Evolutionary conservation across 1,140 invertebrate species (phyloP).

Genomic region (Euwallacea fornicatus): DNA sequence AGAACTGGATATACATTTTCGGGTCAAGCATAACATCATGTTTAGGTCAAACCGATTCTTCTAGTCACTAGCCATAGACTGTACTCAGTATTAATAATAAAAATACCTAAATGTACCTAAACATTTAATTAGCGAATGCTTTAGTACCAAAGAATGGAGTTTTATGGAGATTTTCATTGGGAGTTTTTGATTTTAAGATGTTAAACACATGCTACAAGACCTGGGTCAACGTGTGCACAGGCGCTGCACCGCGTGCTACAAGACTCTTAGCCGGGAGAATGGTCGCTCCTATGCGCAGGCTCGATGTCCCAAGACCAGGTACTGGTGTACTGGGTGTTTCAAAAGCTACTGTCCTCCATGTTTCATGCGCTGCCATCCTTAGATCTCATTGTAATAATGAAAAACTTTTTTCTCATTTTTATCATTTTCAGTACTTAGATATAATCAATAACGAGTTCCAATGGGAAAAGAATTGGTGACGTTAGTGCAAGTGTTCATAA

Average conservation of each 20-base stretch:
- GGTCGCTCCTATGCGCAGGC: conserved; percentile 11
- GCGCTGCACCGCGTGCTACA: conserved; percentile 16
- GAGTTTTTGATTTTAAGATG: conserved; percentile 15
- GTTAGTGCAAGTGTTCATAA: neutral
- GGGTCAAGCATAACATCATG: conserved; percentile 24
- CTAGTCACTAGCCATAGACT: too few species aligned
- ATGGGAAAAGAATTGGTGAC: neutral
- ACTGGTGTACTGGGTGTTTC: conserved; percentile 6
- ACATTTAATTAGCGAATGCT: too few species aligned
- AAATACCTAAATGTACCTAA: too few species aligned
- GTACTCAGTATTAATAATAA: too few species aligned
- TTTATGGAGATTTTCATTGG: conserved; percentile 22
- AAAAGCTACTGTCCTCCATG: conserved; percentile 18
- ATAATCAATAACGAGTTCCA: neutral
- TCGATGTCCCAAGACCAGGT: conserved; percentile 14
- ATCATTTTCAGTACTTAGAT: neutral
- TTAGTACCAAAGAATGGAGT: conserved; percentile 18
- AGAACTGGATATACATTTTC: conserved; percentile 46
- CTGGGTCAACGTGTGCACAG: conserved; percentile 11
- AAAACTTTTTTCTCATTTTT: too few species aligned
- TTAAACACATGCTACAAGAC: conserved; percentile 11
- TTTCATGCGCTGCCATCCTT: neutral
- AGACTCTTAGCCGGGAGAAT: neutral
- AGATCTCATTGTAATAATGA: too few species aligned
- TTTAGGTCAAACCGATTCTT: neutral